Conservation (phyloP, 2,797 vertebrate species). For the Neosilurus mollespiculum region DNA sequence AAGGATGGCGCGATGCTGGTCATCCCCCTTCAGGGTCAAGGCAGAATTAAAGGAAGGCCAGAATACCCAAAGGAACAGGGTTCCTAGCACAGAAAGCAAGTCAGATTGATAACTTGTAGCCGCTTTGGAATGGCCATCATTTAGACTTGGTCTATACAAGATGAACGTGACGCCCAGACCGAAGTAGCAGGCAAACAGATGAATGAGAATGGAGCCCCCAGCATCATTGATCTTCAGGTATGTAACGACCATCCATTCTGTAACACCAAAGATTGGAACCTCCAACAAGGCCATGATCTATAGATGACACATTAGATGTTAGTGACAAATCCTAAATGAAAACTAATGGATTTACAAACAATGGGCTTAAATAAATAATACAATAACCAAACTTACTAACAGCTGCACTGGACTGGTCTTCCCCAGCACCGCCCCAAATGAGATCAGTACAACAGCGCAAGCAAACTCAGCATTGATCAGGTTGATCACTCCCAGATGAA, state of each 20-base stretch:
- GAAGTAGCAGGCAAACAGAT: conserved; percentile 86
- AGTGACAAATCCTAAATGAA: background rate
- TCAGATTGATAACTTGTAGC: conserved; percentile 75
- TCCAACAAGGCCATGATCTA: conserved; percentile 77
- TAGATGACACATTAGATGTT: conserved; percentile 14
- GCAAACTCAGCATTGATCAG: conserved; percentile 80
- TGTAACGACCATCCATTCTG: conserved; percentile 75
- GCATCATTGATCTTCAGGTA: conserved; percentile 78
- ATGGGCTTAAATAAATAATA: background rate
- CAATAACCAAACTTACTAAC: conserved; percentile 56
- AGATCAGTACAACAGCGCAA: conserved; percentile 82
- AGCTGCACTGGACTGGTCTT: conserved; percentile 82
- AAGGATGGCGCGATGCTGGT: conserved; percentile 81
- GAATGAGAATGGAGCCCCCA: conserved; percentile 83
- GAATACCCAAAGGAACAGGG: conserved; percentile 86
- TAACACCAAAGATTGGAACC: conserved; percentile 74
- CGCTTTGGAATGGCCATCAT: conserved; percentile 71
- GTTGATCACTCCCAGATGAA: conserved; percentile 76
- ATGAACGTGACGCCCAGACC: conserved; percentile 79
- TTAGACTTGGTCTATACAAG: conserved; percentile 70
- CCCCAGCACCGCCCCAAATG: conserved; percentile 78
- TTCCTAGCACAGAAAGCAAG: conserved; percentile 77
- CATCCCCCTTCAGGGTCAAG: conserved; percentile 72
- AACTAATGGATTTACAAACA: background rate
- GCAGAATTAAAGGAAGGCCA: conserved; percentile 86